Evolutionary conservation across 1,140 invertebrate genomes (phyloP), one percentile per base, ranked within the genome.

Genomic region (Dendrolimus kikuchii): DNA sequence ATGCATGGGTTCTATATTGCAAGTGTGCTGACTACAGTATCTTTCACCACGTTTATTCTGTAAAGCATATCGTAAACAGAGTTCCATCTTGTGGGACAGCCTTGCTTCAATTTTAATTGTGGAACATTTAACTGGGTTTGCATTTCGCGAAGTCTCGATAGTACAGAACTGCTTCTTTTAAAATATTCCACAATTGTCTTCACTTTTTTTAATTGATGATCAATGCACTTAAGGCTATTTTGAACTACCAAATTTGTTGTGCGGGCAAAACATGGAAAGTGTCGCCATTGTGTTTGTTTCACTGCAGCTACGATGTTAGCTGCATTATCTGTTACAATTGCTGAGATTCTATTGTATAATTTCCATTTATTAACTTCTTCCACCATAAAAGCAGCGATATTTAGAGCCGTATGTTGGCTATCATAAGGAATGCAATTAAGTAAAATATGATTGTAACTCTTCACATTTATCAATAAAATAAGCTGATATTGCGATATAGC

Each of bases 271-370:
- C 53, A 55, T 36, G 53, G 10, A 8, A 48, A 43, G 8, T 41
- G 39, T 8, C 53, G 46, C 53, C 53, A 55, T 6, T 42, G 39
- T 38, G 9, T 38, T 5, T 43, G 36, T 55, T 47, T 55, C 36
- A 55, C 10, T 47, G 53, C 46, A 43, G 53, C 40, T 9, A 45
- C 37, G 6, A 55, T 55, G 38, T 51, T 55, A 42, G 54, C 48
- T 5, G 54, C 54, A 40, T 55, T 55, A 41, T 55, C 48, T 41
- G 47, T 55, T 23, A 46, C 42, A 4, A 55, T 50, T 36, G 54
- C 54, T 23, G 23, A 23, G 23, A 23, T 23, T 23, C 23, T 23
- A 3, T 23, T 3, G 3, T 23, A 3, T 23, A 23, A 23, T 23
- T 23, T 23, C 23, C 23, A 23, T 23, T 23, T 23, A 23, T 23